phyloP scores from a whole-genome alignment of 1,140 invertebrate species.

The Drosophila lacertosa region DNA sequence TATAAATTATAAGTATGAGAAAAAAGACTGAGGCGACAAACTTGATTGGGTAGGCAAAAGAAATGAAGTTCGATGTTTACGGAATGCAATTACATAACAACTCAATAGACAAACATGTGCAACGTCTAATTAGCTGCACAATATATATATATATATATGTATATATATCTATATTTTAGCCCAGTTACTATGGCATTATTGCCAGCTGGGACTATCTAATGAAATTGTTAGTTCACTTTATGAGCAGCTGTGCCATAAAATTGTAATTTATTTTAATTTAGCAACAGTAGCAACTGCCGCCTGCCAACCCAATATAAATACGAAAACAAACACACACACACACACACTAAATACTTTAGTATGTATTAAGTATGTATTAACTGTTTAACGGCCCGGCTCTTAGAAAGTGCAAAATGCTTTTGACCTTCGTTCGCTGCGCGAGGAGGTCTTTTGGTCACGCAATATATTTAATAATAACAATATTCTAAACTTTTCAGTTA shows the following conservation, averaged over 20 bases:
- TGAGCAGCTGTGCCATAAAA: conserved; percentile 71
- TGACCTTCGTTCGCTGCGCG: conserved; percentile 51
- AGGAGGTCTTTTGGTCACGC: conserved; percentile 29
- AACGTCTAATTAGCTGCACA: conserved; percentile 52
- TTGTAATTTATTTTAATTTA: conserved; percentile 72
- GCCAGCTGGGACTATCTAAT: conserved; percentile 51
- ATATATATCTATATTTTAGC: conserved; percentile 68
- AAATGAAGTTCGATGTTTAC: conserved; percentile 42
- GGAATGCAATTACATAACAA: conserved; percentile 69
- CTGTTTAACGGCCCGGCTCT: conserved; percentile 35
- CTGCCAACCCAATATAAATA: conserved; percentile 18
- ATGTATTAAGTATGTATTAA: conserved; percentile 12
- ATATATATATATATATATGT: too few species aligned
- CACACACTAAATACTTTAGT: conserved; percentile 6
- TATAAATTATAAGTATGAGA: conserved; percentile 19
- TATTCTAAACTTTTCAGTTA: conserved; percentile 1
- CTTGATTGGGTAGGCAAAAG: conserved; percentile 39
- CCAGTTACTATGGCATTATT: conserved; percentile 57
- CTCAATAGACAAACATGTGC: conserved; percentile 31
- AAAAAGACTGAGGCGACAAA: conserved; percentile 76
- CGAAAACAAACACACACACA: too few species aligned
- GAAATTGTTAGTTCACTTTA: conserved; percentile 68
- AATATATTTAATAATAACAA: conserved; percentile 14
- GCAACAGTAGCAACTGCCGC: conserved; percentile 37
- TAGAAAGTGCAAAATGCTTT: conserved; percentile 64